Evolutionary conservation across 2,113 vertebrate genomes (phyloP).

Genomic region (Corynorhinus townsendii): DNA sequence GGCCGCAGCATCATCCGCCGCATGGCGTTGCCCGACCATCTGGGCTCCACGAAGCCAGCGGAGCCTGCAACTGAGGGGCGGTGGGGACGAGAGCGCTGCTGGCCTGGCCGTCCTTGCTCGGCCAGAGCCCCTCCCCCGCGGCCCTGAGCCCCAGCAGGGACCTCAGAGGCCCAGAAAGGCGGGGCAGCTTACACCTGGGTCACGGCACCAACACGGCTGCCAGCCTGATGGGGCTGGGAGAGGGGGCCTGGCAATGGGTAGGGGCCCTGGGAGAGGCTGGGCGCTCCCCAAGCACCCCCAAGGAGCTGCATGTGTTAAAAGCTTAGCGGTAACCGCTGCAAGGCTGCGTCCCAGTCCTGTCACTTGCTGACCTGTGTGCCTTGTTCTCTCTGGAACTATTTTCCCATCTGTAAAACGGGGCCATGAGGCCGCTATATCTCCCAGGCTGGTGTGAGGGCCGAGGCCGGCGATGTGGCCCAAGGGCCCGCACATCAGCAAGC

Average conservation of each 20-base stretch:
- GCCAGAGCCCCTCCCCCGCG: fast-evolving
- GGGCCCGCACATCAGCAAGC: background rate
- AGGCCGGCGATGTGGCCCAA: background rate
- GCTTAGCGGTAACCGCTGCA: background rate
- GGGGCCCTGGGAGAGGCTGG: background rate
- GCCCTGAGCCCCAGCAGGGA: background rate
- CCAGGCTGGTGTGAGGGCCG: background rate
- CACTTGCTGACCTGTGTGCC: background rate
- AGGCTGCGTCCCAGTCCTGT: background rate
- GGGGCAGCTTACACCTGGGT: background rate
- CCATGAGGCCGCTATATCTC: background rate
- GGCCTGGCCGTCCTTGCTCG: too few species aligned
- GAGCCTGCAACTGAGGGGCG: conserved; percentile 76
- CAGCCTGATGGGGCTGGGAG: background rate
- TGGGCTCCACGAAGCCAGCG: conserved; percentile 74
- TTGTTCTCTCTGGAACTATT: background rate
- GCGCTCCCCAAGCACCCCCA: background rate
- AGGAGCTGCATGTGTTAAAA: background rate
- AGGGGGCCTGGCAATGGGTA: background rate
- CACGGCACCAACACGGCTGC: background rate
- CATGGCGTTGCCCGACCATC: conserved; percentile 75
- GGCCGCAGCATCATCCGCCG: conserved; percentile 75
- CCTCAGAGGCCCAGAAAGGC: background rate
- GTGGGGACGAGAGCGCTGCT: background rate
- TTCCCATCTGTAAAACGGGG: background rate